Conservation (phyloP, 2,797 vertebrate genomes). For the Spinus olivaceus region DNA sequence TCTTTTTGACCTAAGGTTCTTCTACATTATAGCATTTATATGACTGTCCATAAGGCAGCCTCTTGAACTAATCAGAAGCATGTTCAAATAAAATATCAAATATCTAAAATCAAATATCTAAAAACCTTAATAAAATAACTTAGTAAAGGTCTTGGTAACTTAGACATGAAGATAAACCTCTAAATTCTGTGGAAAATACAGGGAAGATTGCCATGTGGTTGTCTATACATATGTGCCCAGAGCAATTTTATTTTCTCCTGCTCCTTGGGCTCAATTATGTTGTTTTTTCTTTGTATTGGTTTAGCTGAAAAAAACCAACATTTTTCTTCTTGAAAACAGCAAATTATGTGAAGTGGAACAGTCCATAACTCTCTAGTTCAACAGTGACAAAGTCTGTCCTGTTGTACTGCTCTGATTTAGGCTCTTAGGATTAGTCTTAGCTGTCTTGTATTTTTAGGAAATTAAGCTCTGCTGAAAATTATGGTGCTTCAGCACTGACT, state of each 20-base stretch:
- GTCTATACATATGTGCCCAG: neutral
- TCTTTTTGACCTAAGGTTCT: neutral
- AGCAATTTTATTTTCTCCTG: neutral
- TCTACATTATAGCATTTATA: neutral
- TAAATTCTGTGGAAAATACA: neutral
- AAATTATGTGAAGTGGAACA: neutral
- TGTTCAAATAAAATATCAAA: neutral
- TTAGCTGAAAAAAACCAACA: neutral
- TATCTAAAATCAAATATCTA: neutral
- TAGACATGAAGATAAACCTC: neutral
- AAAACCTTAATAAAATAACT: neutral
- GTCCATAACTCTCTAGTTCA: neutral
- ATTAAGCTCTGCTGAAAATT: neutral
- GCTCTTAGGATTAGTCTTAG: neutral
- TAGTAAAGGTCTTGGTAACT: neutral
- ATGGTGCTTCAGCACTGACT: neutral
- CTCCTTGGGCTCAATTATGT: neutral
- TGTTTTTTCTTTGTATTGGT: neutral
- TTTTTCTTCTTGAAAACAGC: neutral
- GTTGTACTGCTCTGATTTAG: neutral
- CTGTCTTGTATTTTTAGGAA: neutral
- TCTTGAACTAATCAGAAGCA: neutral
- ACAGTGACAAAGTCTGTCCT: neutral
- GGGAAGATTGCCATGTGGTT: neutral
- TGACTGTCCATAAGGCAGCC: neutral